phyloP scores from a whole-genome alignment of 2,113 vertebrate species.

The Eurypyga helias region DNA sequence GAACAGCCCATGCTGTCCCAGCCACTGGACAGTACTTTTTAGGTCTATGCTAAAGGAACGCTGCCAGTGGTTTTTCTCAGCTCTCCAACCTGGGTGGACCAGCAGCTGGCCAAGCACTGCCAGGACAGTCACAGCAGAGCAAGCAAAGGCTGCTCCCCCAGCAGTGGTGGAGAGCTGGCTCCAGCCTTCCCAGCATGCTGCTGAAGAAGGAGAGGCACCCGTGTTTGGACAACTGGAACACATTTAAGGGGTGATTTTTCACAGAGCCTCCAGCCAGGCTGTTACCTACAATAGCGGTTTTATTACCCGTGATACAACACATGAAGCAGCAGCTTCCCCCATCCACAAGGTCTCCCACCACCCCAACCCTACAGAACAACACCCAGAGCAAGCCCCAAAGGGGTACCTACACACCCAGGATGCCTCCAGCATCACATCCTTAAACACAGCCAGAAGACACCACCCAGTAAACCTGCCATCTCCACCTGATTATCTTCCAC shows the following conservation, averaged over 20 bases:
- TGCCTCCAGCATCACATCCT: accelerated
- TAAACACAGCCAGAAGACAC: accelerated
- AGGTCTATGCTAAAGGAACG: neutral
- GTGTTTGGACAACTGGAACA: conserved; percentile 87
- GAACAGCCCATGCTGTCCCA: neutral
- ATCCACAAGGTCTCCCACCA: neutral
- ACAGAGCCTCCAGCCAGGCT: conserved; percentile 64
- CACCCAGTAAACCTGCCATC: neutral
- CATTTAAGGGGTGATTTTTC: conserved; percentile 72
- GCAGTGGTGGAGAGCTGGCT: neutral
- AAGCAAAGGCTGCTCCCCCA: neutral
- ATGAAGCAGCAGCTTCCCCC: conserved; percentile 9
- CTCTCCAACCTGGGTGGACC: neutral
- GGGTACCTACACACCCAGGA: neutral
- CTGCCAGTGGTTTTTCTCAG: neutral
- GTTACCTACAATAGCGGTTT: conserved; percentile 49
- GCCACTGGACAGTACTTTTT: neutral
- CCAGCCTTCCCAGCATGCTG: conserved; percentile 26
- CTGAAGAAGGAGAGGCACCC: conserved; percentile 5
- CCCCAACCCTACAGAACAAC: neutral
- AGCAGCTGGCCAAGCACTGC: neutral
- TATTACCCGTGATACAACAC: conserved; percentile 52
- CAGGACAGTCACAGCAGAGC: conserved; percentile 38
- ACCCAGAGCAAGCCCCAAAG: accelerated
- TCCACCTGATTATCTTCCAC: accelerated